Base-by-base conservation (phyloP, 2,113 vertebrate species). In the Heterotis niloticus region DNA sequence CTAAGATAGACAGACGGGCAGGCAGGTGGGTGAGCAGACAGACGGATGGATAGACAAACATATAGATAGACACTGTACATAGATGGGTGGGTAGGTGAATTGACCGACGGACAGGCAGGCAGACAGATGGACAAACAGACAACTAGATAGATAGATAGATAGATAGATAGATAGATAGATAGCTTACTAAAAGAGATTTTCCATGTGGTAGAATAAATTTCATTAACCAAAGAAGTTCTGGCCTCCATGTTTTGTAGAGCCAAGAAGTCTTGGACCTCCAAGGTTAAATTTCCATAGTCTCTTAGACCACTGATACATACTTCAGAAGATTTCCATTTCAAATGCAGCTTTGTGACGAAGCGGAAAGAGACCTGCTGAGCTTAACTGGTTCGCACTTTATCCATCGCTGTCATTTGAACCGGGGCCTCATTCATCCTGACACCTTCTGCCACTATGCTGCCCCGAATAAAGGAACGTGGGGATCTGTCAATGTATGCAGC, bases 291-390 rank as follows among this genome's bases (percentile, higher is more conserved):
- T 57, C 24, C 5, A 24, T 24, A 12, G 56, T 12, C 10, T 73
- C 20, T 34, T 13, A 64, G 62, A 51, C 17, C 29, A 18, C 23
- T 77, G 12, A 44, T 18, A 29, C 12, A 18, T 16, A 20, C n/a
- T 66, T 77, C 62, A 77, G 62, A 77, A 34, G 59, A 77, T 66
- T 44, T 66, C 75, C 60, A 34, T 76, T 28, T 76, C 13, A 29
- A 76, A 64, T 76, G 34, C 34, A 52, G 7, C 29, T 52, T 44
- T 65, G 20, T 64, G 12, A 24, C 23, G 5, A 10, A 65, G 64
- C 4, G 10, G 1, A 12, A 51, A 14, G 28, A 60, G 13, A 64
- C 28, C 26, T 54, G 44, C 52, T n/a, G 13, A 77, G 75, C 29
- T 52, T 77, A 77, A 77, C 29, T 23, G 56, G 11, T 10, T 29